A percentile compares a stretch with the other conserved stretches of the same genome.
Conservation (phyloP, 2,797 vertebrate genomes). For the Cryptoblepharus egeriae region DNA sequence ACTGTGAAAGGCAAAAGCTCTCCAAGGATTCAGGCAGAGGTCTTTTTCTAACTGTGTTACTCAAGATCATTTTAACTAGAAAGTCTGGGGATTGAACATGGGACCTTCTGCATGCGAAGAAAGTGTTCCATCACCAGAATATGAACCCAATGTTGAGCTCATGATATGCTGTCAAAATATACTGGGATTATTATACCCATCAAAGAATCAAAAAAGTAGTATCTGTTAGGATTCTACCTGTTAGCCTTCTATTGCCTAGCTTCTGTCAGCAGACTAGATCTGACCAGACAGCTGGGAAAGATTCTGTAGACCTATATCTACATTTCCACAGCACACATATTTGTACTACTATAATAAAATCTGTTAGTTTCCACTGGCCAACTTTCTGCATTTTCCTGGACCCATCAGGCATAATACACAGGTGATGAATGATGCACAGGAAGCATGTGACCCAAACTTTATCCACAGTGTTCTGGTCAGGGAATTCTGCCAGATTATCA, state of each 20-base stretch:
- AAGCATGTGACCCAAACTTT: neutral
- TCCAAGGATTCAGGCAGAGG: neutral
- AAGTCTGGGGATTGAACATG: neutral
- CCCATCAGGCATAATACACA: neutral
- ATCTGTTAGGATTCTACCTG: neutral
- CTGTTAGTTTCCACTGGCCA: neutral
- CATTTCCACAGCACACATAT: neutral
- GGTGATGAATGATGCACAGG: too few relatives aligned
- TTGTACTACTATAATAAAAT: neutral
- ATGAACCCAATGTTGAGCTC: neutral
- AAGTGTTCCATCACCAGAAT: neutral
- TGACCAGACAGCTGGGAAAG: neutral
- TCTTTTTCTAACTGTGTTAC: neutral
- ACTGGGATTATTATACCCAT: conserved; percentile 14
- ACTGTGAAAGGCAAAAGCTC: neutral
- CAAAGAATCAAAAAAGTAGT: conserved; percentile 14
- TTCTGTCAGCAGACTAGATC: neutral
- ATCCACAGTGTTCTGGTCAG: neutral
- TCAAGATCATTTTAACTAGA: neutral
- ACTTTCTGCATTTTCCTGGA: neutral
- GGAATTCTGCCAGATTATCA: neutral
- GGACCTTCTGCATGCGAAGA: neutral
- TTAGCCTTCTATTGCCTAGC: neutral
- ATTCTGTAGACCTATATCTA: neutral
- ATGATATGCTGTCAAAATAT: conserved; percentile 6